Evolutionary conservation across 2,797 vertebrate genomes (phyloP), one percentile per base, ranked within the genome.

Genomic region (Anas acuta): DNA sequence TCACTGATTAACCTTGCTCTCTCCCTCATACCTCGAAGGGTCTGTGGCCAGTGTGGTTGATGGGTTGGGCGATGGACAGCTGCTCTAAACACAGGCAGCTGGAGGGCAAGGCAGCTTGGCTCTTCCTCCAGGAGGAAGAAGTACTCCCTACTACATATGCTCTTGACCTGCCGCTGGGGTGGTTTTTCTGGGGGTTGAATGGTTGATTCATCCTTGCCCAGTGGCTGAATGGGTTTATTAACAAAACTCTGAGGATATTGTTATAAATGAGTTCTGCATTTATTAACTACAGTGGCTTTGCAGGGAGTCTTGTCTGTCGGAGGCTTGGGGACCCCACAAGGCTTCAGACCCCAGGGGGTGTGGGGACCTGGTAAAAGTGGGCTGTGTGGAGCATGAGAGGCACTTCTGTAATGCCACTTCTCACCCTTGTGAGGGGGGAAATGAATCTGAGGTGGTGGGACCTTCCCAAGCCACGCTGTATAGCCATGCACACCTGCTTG

Each of bases 11-110:
- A 87, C 84, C 79, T 75, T 83, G 37, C 32, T 60, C n/a, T 80
- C 49, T 61, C 75, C 30, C 21, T 85, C 16, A 53, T 51, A 83
- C 23, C 41, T 54, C 10, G 32, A 62, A 92, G 39, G 26, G 39
- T 83, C 37, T 56, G 21, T 0, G 5, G 78, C 19, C 58, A 73
- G 26, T 21, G 69, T 61, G 75, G 72, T 33, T 85, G 49, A 62
- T 57, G 43, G 75, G 21, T 1, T 87, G 81, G 65, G 69, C 78
- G 69, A 92, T 21, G 60, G 80, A 82, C 49, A 87, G 74, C 78
- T 77, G 78, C 58, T 83, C 45, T 95, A 87, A 94, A 87, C 87
- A 80, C 54, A 83, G 70, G 47, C 64, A 85, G 83, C 70, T 84
- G 64, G 74, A 89, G 64, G 60, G 39, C 79, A 91, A 67, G 56